Evolutionary conservation across 2,797 vertebrate genomes (phyloP).

Genomic region (Synanceia verrucosa): DNA sequence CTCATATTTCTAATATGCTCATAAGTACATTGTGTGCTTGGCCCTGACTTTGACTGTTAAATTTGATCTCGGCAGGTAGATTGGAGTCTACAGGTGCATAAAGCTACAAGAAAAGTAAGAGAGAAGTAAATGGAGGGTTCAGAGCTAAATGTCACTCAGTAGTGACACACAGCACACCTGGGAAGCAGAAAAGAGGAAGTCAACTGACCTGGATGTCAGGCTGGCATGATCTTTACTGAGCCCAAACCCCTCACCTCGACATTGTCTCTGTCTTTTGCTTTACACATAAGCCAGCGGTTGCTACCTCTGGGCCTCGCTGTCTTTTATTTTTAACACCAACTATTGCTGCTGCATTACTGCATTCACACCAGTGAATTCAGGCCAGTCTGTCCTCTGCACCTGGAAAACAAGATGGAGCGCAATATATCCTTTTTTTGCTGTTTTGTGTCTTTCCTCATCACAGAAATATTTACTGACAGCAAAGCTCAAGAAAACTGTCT

Average conservation of each 20-base stretch:
- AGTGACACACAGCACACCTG: slow-evolving; percentile 15
- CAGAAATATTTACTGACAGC: neutral
- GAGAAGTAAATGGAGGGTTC: slow-evolving; percentile 20
- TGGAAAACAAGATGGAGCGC: neutral
- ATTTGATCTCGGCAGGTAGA: slow-evolving; percentile 18
- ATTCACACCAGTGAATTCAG: neutral
- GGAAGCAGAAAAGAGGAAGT: slow-evolving; percentile 19
- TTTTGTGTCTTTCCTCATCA: neutral
- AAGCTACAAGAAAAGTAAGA: neutral
- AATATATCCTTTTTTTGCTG: too few relatives aligned
- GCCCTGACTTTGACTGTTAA: slow-evolving; percentile 37
- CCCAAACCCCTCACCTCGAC: neutral
- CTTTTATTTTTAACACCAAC: neutral
- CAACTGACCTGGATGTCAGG: slow-evolving; percentile 19
- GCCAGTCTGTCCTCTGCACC: neutral
- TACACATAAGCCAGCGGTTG: neutral
- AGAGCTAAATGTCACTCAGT: slow-evolving; percentile 40
- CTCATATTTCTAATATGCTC: slow-evolving; percentile 28
- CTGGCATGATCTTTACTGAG: slow-evolving; percentile 33
- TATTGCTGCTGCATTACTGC: neutral
- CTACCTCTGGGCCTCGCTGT: neutral
- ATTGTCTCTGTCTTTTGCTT: neutral
- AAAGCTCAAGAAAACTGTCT: neutral
- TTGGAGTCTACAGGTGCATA: slow-evolving; percentile 14
- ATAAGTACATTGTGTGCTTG: slow-evolving; percentile 7